Conservation (phyloP, 2,888 invertebrate species). For the Odontothrips loti region DNA sequence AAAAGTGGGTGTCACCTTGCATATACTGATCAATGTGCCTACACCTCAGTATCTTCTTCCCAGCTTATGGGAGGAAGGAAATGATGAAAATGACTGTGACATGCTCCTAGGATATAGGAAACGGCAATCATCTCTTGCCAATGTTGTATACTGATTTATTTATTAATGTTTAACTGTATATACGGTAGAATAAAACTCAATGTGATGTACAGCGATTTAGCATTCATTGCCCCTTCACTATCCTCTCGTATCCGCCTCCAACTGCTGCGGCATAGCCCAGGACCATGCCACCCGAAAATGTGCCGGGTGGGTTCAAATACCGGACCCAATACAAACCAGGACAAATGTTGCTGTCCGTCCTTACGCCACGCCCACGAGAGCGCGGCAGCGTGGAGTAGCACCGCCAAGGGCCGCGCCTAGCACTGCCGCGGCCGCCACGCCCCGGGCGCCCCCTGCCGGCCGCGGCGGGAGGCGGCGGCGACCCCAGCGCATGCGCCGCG, state of each 20-base stretch:
- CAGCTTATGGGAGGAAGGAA: neutral
- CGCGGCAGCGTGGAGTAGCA: neutral
- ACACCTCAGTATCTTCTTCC: neutral
- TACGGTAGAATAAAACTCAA: constrained; percentile 12
- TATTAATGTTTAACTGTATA: constrained; percentile 6
- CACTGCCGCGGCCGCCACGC: neutral
- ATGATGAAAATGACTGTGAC: constrained; percentile 26
- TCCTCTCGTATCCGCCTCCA: too few species aligned
- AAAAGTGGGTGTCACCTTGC: neutral
- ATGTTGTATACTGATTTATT: constrained; percentile 21
- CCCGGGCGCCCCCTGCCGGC: neutral
- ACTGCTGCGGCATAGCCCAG: too few species aligned
- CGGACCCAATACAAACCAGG: too few species aligned
- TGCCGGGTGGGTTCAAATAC: too few species aligned
- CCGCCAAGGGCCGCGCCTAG: neutral
- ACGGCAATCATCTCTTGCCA: neutral
- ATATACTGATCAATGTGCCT: neutral
- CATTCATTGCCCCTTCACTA: too few species aligned
- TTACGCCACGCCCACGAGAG: neutral
- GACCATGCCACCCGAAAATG: too few species aligned
- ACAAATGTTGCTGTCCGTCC: neutral
- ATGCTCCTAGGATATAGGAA: neutral
- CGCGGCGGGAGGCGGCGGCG: neutral
- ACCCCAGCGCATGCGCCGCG: neutral
- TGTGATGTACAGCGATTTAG: neutral